Evolutionary conservation across 2,797 vertebrate genomes (phyloP).

Genomic region (Morelia viridis): DNA sequence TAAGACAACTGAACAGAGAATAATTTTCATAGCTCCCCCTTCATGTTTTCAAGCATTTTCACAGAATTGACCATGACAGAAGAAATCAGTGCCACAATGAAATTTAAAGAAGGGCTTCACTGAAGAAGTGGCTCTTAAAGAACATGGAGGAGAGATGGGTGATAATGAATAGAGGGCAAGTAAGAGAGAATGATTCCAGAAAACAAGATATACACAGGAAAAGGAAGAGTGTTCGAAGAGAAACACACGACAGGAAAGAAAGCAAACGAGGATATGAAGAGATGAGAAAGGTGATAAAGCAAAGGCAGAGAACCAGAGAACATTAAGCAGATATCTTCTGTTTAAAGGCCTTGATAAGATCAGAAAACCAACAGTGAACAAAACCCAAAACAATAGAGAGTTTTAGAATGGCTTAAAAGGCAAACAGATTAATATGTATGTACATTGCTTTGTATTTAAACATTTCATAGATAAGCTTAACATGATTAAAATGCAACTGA

Average conservation of each 20-base stretch:
- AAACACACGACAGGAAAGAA: background rate
- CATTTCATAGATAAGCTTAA: background rate
- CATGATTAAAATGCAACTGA: background rate
- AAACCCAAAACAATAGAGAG: background rate
- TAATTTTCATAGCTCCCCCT: background rate
- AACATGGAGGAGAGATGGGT: background rate
- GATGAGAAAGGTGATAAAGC: background rate
- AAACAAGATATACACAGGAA: background rate
- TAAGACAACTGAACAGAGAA: background rate
- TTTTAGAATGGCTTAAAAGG: background rate
- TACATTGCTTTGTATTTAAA: background rate
- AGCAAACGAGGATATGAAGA: background rate
- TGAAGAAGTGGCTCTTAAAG: background rate
- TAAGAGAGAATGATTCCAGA: background rate
- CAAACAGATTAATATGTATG: background rate
- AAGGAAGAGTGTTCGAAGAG: background rate
- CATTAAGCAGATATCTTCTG: background rate
- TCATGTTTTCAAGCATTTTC: background rate
- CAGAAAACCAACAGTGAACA: background rate
- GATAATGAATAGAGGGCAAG: background rate
- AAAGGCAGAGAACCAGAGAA: background rate
- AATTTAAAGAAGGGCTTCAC: constrained; percentile 1
- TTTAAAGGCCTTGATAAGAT: background rate
- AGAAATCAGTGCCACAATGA: constrained; percentile 6
- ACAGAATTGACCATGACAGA: background rate